A percentile compares a stretch with the other conserved stretches of the same genome.
Conservation (phyloP, 2,113 vertebrate genomes). For the Hippocampus zosterae region DNA sequence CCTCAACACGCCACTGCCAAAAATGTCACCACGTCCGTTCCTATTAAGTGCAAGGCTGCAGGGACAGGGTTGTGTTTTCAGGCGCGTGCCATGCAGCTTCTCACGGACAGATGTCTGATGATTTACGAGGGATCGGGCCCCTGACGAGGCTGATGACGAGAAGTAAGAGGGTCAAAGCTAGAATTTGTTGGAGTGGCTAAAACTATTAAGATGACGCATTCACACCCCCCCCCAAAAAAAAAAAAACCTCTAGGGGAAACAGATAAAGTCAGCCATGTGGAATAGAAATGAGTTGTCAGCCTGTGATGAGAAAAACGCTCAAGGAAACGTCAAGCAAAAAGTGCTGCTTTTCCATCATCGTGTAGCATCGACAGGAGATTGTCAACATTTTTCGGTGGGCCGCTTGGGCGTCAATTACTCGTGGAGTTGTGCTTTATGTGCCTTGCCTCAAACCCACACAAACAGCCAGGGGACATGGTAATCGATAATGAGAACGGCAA, state of each 20-base stretch:
- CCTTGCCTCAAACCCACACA: too few species aligned
- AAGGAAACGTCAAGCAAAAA: too few species aligned
- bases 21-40: slow-evolving; percentile 1
- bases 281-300: too few species aligned
- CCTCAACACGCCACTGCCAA: slow-evolving; percentile 6
- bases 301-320: too few species aligned
- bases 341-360: too few species aligned
- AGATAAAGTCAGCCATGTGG: not conserved
- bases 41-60: not conserved
- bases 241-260: not conserved
- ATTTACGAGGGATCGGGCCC: not conserved
- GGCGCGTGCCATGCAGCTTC: slow-evolving; percentile 4
- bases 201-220: not conserved
- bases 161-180: not conserved
- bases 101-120: slow-evolving; percentile 1
- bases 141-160: not conserved
- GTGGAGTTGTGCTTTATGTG: too few species aligned
- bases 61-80: slow-evolving; percentile 1
- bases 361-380: too few species aligned
- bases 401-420: too few species aligned
- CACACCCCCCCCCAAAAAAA: not conserved
- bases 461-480: too few species aligned
- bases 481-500: too few species aligned
- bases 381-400: too few species aligned
- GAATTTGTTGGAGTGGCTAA: not conserved